phyloP scores from a whole-genome alignment of 2,888 invertebrate genomes.

The Hirtodrosophila alboralis region DNA sequence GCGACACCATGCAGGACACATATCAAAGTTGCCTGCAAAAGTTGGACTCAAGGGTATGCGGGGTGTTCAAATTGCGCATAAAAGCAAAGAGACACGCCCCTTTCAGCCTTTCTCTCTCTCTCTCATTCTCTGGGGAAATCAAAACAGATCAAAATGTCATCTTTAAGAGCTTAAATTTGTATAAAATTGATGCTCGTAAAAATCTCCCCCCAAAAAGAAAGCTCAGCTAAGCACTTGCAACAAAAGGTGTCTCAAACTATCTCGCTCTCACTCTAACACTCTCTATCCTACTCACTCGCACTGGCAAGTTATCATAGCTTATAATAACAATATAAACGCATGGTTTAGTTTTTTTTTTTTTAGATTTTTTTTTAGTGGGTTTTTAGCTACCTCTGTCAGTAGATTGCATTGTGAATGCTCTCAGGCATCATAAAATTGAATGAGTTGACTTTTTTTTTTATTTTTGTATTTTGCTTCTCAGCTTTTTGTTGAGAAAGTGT shows the following conservation, averaged over 20 bases:
- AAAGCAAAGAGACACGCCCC: conserved; percentile 30
- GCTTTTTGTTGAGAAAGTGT: conserved; percentile 42
- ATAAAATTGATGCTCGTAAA: conserved; percentile 81
- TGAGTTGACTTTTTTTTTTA: conserved; percentile 25
- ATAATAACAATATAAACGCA: conserved; percentile 62
- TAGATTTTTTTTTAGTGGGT: conserved; percentile 32
- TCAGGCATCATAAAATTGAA: conserved; percentile 39
- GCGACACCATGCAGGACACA: conserved; percentile 27
- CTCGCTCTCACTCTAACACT: neutral
- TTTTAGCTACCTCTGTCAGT: conserved; percentile 32
- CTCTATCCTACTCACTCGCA: conserved; percentile 2
- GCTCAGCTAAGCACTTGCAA: conserved; percentile 32
- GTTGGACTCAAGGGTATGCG: neutral
- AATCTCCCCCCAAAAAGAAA: conserved; percentile 51
- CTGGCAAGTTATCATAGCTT: conserved; percentile 37
- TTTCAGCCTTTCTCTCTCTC: no score
- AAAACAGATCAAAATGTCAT: conserved; percentile 83
- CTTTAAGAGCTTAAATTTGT: conserved; percentile 83
- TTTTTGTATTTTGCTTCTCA: neutral
- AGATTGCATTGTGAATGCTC: conserved; percentile 31
- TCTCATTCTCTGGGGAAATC: conserved; percentile 83
- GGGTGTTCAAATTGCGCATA: neutral
- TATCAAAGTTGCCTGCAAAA: conserved; percentile 26
- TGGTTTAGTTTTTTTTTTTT: conserved; percentile 45
- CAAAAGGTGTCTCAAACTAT: conserved; percentile 47